Percentiles rank a stretch among this genome's conserved stretches.
Evolutionary conservation across 2,888 invertebrate genomes (phyloP).

Genomic region (Sinentomon sp.): DNA sequence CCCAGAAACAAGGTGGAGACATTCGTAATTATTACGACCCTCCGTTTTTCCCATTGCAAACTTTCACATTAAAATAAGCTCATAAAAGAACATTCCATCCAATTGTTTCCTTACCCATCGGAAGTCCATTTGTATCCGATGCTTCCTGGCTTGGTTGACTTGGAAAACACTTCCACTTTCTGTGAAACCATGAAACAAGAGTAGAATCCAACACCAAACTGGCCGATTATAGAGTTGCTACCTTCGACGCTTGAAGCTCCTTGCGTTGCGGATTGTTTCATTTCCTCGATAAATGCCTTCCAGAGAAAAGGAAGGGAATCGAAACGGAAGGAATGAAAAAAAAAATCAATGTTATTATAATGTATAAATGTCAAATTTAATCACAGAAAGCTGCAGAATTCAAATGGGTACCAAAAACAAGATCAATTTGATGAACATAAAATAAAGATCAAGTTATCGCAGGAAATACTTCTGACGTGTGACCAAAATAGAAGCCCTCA

Average conservation of each 20-base stretch:
- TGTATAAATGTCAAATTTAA: neutral
- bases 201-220: conserved; percentile 96
- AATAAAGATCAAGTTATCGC: no score
- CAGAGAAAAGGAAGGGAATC: conserved; percentile 2
- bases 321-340: neutral
- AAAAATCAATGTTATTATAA: no score
- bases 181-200: conserved; percentile 93
- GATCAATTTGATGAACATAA: no score
- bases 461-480: no score
- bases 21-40: neutral
- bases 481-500: no score
- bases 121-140: conserved; percentile 59
- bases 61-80: no score
- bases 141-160: conserved; percentile 30
- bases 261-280: conserved; percentile 32
- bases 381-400: no score
- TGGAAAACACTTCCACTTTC: conserved; percentile 70
- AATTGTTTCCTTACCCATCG: conserved; percentile 38
- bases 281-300: conserved; percentile 54
- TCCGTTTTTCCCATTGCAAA: neutral
- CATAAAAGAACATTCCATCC: neutral
- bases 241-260: conserved; percentile 25
- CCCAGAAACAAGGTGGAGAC: no score
- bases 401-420: no score
- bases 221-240: conserved; percentile 60